phyloP scores from a whole-genome alignment of 1,140 invertebrate species.

The Laodelphax striatellus region DNA sequence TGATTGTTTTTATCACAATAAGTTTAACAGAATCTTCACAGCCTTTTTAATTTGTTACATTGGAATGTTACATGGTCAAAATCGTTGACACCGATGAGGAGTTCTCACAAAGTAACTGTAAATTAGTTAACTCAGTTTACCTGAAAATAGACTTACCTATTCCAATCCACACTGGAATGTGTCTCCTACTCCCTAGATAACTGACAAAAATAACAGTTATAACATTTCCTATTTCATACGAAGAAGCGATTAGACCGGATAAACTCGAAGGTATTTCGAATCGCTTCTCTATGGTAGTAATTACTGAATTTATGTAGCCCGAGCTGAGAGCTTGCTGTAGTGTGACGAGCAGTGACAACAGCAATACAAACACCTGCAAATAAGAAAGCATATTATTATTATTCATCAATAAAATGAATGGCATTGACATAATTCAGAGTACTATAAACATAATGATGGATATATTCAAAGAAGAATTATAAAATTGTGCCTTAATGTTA shows the following conservation, averaged over 20 bases:
- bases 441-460: too few relatives aligned
- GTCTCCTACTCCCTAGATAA: slow-evolving; percentile 79
- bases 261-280: slow-evolving; percentile 91
- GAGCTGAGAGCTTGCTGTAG: slow-evolving; percentile 81
- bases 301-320: slow-evolving; percentile 88
- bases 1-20: too few relatives aligned
- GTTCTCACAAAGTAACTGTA: too few relatives aligned
- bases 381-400: slow-evolving; percentile 14
- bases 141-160: slow-evolving; percentile 45
- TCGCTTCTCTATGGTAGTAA: slow-evolving; percentile 92
- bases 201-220: slow-evolving; percentile 92
- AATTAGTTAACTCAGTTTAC: too few relatives aligned
- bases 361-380: slow-evolving; percentile 79
- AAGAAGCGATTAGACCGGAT: slow-evolving; percentile 83
- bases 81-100: too few relatives aligned
- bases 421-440: too few relatives aligned
- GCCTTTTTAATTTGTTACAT: too few relatives aligned
- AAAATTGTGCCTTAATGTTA: too few relatives aligned
- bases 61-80: too few relatives aligned
- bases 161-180: slow-evolving; percentile 91
- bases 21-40: too few relatives aligned
- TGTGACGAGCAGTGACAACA: slow-evolving; percentile 82
- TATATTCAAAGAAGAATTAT: too few relatives aligned
- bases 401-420: too few relatives aligned
- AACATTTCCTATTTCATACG: slow-evolving; percentile 91